These are phyloP conservation scores for Pterois miles DNA, from an alignment of 2,797 vertebrate genomes.

Conservation along the genomic window DNA sequence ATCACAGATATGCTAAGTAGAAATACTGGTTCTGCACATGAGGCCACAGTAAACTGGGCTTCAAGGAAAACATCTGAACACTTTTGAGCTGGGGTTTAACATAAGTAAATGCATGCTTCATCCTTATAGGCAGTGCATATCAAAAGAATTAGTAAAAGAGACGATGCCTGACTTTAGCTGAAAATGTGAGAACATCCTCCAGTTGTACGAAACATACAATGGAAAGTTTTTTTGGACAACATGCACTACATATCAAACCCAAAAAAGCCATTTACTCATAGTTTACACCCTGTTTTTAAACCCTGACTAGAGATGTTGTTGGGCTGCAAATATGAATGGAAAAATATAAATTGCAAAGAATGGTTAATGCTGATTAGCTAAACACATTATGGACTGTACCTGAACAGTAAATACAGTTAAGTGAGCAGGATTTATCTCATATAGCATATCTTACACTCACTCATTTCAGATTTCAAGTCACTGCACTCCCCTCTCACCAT, in stretches of 20 bases:
- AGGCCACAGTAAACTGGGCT: conserved; percentile 22
- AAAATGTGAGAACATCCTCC: conserved; percentile 50
- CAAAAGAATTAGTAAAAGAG: conserved; percentile 16
- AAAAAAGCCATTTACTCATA: not conserved
- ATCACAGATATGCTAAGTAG: conserved; percentile 9
- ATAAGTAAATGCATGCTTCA: conserved; percentile 14
- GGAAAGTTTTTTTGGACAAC: conserved; percentile 20
- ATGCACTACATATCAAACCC: conserved; percentile 34
- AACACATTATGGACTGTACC: conserved; percentile 26
- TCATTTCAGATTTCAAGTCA: not conserved
- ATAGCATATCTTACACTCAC: not conserved
- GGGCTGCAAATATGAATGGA: not conserved
- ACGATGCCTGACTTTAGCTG: conserved; percentile 5
- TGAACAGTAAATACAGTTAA: conserved; percentile 35
- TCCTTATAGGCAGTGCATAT: conserved; percentile 11
- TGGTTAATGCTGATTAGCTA: conserved; percentile 19
- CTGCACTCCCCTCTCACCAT: not conserved
- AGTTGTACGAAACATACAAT: conserved; percentile 47
- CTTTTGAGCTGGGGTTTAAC: conserved; percentile 18
- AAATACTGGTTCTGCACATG: conserved; percentile 16
- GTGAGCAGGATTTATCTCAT: conserved; percentile 6
- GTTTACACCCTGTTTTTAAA: conserved; percentile 5
- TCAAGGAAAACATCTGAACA: not conserved
- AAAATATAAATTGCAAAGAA: not conserved
- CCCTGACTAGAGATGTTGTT: not conserved